Evolutionary conservation across 2,113 vertebrate genomes (phyloP).

Genomic region (Neotragus pygmaeus): DNA sequence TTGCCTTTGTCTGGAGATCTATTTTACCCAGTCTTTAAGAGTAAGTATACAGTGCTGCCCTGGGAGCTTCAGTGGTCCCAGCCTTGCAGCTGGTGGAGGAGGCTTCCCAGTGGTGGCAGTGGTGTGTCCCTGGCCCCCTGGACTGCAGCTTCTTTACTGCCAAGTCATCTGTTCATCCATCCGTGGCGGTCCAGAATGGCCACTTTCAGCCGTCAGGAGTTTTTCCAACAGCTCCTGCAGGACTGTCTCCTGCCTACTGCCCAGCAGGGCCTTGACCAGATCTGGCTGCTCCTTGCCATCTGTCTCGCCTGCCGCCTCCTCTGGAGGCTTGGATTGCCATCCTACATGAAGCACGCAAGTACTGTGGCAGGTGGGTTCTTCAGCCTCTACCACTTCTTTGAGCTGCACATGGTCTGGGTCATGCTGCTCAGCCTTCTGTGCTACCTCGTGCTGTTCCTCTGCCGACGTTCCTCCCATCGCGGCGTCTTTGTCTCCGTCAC

Average conservation of each 20-base stretch:
- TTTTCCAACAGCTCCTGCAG: conserved; percentile 87
- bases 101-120: not conserved
- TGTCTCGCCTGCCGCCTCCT: conserved; percentile 88
- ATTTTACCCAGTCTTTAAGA: not conserved
- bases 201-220: conserved; percentile 86
- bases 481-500: conserved; percentile 92
- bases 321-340: conserved; percentile 87
- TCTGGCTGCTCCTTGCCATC: conserved; percentile 92
- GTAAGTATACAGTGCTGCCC: not conserved
- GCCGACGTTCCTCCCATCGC: conserved; percentile 87
- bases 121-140: not conserved
- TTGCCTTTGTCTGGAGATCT: not conserved
- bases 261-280: conserved; percentile 91
- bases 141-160: not conserved
- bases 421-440: conserved; percentile 92
- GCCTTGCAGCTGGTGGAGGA: not conserved
- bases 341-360: conserved; percentile 88
- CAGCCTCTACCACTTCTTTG: conserved; percentile 91
- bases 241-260: conserved; percentile 90
- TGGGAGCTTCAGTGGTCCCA: not conserved
- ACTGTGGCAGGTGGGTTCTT: conserved; percentile 89
- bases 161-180: conserved; percentile 54
- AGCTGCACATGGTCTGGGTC: conserved; percentile 93
- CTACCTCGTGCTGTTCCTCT: conserved; percentile 93
- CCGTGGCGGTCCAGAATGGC: conserved; percentile 79